Base-by-base conservation (phyloP, 2,888 invertebrate species). In the Drepanosiphum platanoidis region DNA sequence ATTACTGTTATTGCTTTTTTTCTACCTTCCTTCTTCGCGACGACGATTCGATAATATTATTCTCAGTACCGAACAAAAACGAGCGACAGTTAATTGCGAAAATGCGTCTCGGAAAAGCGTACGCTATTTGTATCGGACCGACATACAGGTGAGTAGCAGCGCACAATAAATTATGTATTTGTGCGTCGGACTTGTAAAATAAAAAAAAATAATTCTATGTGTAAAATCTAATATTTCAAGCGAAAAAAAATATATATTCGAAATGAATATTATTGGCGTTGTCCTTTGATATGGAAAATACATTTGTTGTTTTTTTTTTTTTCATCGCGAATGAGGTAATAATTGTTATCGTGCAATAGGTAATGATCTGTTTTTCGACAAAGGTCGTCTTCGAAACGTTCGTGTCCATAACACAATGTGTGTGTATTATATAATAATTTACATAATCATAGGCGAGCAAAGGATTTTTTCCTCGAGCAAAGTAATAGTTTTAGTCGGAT, bases 1-100 rank as follows among this genome's bases (percentile, higher is more conserved):
- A 70, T 39, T 39, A 36, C 18, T 1, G 36, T 70, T 70, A 70
- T 70, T n/a, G 36, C n/a, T 61, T 27, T 64, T 30, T 64, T 30
- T 32, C 7, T 66, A 18, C 39, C 9, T 36, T 39, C 39, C n/a
- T 11, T 36, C n/a, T n/a, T 70, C n/a, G 30, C 8, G 30, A 13
- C 15, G 32, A 30, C 66, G 32, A 30, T 32, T 61, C 9, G 27
- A 61, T 61, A 27, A 61, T 61, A 27, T 72, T n/a, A 32, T 46
- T 72, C 72, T 46, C 71, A 13, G 39, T 15, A 39, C 36, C n/a
- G 71, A 72, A 72, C 46, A 30, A 46, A 52, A 46, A 52, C 34
- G 27, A 61, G 61, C 27, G 61, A 27, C n/a, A 27, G 61, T 27
- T 61, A 61, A 61, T 61, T 52, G 52, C 52, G 8, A 52, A 52